Percentiles rank a stretch among this genome's conserved stretches.
Evolutionary conservation across 2,888 invertebrate species (phyloP).

Genomic region (Lepidochrysops patricia): DNA sequence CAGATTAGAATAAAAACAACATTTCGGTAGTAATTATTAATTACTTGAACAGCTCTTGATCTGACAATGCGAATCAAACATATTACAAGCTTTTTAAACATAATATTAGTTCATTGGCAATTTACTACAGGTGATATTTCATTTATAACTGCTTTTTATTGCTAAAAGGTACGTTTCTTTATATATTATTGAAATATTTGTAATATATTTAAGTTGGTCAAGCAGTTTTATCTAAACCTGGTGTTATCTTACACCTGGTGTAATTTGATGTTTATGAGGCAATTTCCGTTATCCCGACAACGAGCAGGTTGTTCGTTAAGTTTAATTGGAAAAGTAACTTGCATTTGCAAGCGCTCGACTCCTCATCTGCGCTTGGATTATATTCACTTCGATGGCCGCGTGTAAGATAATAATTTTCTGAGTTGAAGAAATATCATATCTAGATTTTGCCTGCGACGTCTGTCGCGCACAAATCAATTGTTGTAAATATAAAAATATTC

Average conservation of each 20-base stretch:
- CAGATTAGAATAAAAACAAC: not conserved
- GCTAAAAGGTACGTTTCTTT: not conserved
- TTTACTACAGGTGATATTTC: too few relatives aligned
- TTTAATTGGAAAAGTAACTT: not conserved
- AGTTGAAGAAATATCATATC: not conserved
- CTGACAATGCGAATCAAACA: too few relatives aligned
- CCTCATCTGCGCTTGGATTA: not conserved
- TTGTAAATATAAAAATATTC: too few relatives aligned
- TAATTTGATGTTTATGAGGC: not conserved
- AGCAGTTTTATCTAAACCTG: too few relatives aligned
- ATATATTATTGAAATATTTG: too few relatives aligned
- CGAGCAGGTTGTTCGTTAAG: not conserved
- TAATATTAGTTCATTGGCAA: too few relatives aligned
- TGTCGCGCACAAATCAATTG: too few relatives aligned
- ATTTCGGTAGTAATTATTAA: too few relatives aligned
- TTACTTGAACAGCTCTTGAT: too few relatives aligned
- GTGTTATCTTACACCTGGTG: not conserved
- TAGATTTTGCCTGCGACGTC: too few relatives aligned
- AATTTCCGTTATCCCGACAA: not conserved
- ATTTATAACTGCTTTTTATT: too few relatives aligned
- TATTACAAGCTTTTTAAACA: too few relatives aligned
- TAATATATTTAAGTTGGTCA: not conserved
- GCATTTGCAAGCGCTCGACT: not conserved
- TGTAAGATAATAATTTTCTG: not conserved
- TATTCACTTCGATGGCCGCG: not conserved